These are phyloP conservation scores for Chrysomallon squamiferum DNA, from an alignment of 1,140 invertebrate species.

Conservation along the genomic window DNA sequence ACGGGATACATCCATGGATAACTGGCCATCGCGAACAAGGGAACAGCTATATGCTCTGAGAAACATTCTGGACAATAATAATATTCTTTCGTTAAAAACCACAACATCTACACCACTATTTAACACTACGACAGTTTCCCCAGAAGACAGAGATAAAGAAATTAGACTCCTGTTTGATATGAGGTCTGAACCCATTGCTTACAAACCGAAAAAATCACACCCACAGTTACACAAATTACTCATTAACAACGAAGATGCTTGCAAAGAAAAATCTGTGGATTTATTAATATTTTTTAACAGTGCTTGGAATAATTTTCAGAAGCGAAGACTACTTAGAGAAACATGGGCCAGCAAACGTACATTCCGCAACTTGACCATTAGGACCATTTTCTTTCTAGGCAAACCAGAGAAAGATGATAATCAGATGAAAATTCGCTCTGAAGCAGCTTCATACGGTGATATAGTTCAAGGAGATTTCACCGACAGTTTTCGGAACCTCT, in stretches of 20 bases:
- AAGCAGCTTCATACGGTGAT: slow-evolving; percentile 47
- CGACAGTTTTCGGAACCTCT: slow-evolving; percentile 47
- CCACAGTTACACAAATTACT: slow-evolving; percentile 14
- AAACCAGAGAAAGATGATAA: slow-evolving; percentile 58
- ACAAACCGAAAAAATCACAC: slow-evolving; percentile 2
- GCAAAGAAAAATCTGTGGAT: slow-evolving; percentile 22
- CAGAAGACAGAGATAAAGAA: no score
- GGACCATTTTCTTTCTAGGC: slow-evolving; percentile 75
- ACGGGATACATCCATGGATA: no score
- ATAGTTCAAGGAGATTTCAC: slow-evolving; percentile 53
- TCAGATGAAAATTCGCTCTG: slow-evolving; percentile 32
- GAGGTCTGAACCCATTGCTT: no score
- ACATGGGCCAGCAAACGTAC: slow-evolving; percentile 50
- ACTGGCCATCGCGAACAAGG: no score
- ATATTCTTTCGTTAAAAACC: no score
- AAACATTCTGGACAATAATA: no score
- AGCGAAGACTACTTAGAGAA: slow-evolving; percentile 44
- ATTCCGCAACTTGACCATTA: slow-evolving; percentile 26
- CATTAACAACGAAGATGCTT: slow-evolving; percentile 14
- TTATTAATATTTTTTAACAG: slow-evolving; percentile 38
- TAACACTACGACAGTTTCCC: no score
- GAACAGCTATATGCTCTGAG: no score
- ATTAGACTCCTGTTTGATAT: no score
- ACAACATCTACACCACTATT: no score
- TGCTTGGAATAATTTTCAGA: slow-evolving; percentile 26